Percentiles rank a stretch among this genome's conserved stretches.
phyloP scores from a whole-genome alignment of 2,888 invertebrate genomes.

The Masnerella sp. region DNA sequence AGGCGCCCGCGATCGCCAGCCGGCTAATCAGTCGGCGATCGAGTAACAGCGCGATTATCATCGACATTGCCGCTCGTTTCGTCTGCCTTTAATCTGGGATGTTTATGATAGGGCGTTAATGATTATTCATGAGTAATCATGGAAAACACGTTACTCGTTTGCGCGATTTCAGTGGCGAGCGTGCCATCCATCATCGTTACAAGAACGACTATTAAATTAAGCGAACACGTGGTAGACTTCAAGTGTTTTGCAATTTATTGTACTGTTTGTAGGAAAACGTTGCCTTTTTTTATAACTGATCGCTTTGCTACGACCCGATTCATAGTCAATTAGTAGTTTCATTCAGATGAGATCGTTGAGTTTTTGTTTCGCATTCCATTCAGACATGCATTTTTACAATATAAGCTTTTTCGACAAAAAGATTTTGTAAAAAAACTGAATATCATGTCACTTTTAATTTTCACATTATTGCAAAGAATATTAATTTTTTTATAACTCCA shows the following conservation, averaged over 20 bases:
- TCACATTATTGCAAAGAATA: too few relatives aligned
- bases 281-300: slow-evolving; percentile 11
- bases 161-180: slow-evolving; percentile 7
- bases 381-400: too few relatives aligned
- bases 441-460: too few relatives aligned
- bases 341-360: too few relatives aligned
- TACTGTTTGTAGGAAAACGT: slow-evolving; percentile 21
- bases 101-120: slow-evolving; percentile 31
- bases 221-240: slow-evolving; percentile 12
- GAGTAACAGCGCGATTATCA: slow-evolving; percentile 24
- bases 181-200: slow-evolving; percentile 23
- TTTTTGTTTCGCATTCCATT: too few relatives aligned
- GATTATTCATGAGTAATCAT: slow-evolving; percentile 24
- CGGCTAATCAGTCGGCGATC: slow-evolving; percentile 9
- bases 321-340: too few relatives aligned
- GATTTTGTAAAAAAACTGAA: too few relatives aligned
- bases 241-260: slow-evolving; percentile 33
- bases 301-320: background rate
- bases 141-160: slow-evolving; percentile 24
- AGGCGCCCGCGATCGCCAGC: slow-evolving; percentile 7
- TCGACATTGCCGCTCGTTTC: slow-evolving; percentile 16
- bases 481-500: too few relatives aligned
- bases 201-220: slow-evolving; percentile 28
- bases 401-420: too few relatives aligned
- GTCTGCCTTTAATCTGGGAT: slow-evolving; percentile 14